Conservation (phyloP, 2,113 vertebrate genomes). For the Micronycteris hirsuta region DNA sequence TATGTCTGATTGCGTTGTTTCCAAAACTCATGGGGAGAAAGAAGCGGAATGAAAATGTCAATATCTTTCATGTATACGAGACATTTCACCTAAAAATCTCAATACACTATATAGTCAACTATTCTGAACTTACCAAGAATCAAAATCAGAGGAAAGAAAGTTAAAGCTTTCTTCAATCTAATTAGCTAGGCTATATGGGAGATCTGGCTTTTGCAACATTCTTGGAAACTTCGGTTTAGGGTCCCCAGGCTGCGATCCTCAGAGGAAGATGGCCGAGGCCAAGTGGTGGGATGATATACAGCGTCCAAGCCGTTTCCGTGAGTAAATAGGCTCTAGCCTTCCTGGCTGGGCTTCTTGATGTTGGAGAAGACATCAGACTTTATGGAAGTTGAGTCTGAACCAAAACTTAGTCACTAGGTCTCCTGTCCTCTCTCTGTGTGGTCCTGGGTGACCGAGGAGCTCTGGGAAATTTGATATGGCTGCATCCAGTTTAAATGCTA, state of each 20-base stretch:
- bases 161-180: background rate
- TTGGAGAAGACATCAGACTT: constrained; percentile 34
- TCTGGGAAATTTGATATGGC: constrained; percentile 53
- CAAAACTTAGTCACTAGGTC: constrained; percentile 10
- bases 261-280: background rate
- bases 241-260: background rate
- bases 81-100: background rate
- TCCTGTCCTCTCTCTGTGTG: constrained; percentile 55
- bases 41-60: background rate
- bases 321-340: background rate
- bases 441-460: constrained; percentile 55
- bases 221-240: background rate
- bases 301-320: background rate
- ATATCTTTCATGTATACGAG: background rate
- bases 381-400: constrained; percentile 53
- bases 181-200: background rate
- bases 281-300: background rate
- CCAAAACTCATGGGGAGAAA: constrained; percentile 44
- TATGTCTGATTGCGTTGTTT: constrained; percentile 34
- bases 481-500: constrained; percentile 19
- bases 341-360: background rate
- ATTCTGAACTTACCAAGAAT: background rate
- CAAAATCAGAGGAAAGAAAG: background rate
- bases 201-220: background rate
- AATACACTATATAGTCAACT: background rate